Base-by-base conservation (phyloP, 2,888 invertebrate species). In the Leptopilina drosophilae region DNA sequence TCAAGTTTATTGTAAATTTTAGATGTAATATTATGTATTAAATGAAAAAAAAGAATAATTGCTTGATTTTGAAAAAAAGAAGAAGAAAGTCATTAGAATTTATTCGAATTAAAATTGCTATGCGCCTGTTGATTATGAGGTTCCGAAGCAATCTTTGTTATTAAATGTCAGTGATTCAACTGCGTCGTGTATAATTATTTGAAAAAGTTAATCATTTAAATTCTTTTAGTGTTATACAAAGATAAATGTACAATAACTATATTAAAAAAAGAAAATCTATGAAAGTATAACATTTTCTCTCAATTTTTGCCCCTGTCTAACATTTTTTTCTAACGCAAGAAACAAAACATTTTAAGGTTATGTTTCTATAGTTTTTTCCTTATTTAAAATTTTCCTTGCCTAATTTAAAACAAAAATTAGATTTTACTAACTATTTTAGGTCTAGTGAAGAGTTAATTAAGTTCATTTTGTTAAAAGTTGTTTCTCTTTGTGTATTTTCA, bases 191-290 rank as follows among this genome's bases (percentile, higher is more conserved):
- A 33, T 73, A 73, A 73, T 73, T 73, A 76, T 75, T 82, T 69
- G 26, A 33, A 33, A 80, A 73, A 73, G 73, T 78, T 77, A 26
- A 77, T 66, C 66, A 78, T 77, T 65, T 40, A 77, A 77, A 26
- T 77, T 73, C 73, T 84, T 84, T 82, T 84, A 80, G 84, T 73
- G 82, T 83, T 84, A 81, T 83, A 78, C 77, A 80, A 85, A 87
- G 79, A 82, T 87, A 77, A 87, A 88, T 88, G 87, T 88, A 89
- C 85, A 85, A 87, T 87, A 88, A 65, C 85, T 89, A 87, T 87
- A 62, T 62, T 49, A 88, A 87, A 85, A 86, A 79, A 33, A 33
- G 33, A 33, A 81, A 77, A 79, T 80, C 79, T 82, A 80, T 82
- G 79, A 82, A 81, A 81, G 81, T 79, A 76, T 75, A 78, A 11